A percentile compares a stretch with the other conserved stretches of the same genome.
Evolutionary conservation across 2,888 invertebrate species (phyloP).

Genomic region (Tortricodes alternella): DNA sequence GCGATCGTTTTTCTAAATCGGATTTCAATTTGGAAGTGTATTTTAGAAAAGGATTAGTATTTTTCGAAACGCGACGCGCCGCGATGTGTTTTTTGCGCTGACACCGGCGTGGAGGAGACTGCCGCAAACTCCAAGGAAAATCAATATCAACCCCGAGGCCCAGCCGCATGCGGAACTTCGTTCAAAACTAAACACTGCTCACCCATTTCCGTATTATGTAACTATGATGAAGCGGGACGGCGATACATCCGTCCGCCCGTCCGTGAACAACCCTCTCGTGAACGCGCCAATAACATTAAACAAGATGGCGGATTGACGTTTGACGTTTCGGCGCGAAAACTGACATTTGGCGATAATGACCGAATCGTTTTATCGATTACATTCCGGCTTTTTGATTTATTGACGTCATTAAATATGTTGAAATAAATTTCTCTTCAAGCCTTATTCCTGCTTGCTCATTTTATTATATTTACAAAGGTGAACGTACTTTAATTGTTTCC

Average conservation of each 20-base stretch:
- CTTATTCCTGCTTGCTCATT: conserved; percentile 13
- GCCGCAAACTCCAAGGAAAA: conserved; percentile 79
- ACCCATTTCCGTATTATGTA: conserved; percentile 79
- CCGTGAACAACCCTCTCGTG: conserved; percentile 57
- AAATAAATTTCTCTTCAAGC: conserved; percentile 29
- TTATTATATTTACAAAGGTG: not conserved
- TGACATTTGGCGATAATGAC: conserved; percentile 68
- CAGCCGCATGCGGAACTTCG: conserved; percentile 75
- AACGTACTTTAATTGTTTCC: too few relatives aligned
- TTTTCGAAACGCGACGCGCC: conserved; percentile 68
- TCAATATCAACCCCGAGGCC: conserved; percentile 73
- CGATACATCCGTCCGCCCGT: conserved; percentile 48
- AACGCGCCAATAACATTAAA: conserved; percentile 58
- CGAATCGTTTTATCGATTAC: conserved; percentile 64
- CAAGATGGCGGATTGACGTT: conserved; percentile 74
- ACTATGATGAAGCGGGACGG: conserved; percentile 61
- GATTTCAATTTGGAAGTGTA: conserved; percentile 42
- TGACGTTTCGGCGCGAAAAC: conserved; percentile 78
- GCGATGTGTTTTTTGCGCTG: conserved; percentile 77
- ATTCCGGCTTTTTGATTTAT: conserved; percentile 58
- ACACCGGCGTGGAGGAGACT: conserved; percentile 76
- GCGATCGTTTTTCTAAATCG: conserved; percentile 37
- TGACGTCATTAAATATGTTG: conserved; percentile 32
- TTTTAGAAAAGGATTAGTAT: conserved; percentile 53
- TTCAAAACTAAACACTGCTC: conserved; percentile 68